Evolutionary conservation across 2,113 vertebrate genomes (phyloP).

Genomic region (Falcunculus frontatus): DNA sequence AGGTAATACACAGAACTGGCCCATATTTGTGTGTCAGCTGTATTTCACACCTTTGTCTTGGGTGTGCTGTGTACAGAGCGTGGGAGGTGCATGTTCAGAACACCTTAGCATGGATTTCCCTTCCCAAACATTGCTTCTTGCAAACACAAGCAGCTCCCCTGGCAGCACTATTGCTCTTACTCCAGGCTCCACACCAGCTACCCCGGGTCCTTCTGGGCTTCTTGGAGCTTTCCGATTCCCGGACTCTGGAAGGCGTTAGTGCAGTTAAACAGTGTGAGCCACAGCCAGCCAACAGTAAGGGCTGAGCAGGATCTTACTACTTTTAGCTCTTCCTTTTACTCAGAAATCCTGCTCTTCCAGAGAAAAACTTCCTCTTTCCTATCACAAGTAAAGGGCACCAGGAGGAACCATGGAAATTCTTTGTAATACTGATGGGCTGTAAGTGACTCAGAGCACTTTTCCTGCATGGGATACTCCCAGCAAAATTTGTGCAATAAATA

Average conservation of each 20-base stretch:
- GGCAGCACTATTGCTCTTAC: not conserved
- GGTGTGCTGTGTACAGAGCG: not conserved
- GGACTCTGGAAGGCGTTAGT: not conserved
- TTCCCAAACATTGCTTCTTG: not conserved
- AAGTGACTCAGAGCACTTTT: conserved; percentile 8
- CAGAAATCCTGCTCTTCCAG: not conserved
- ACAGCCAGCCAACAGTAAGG: not conserved
- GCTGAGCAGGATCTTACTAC: not conserved
- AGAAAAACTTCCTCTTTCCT: not conserved
- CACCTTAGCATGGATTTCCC: not conserved
- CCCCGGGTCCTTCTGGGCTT: not conserved
- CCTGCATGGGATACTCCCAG: not conserved
- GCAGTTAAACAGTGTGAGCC: not conserved
- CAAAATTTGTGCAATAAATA: not conserved
- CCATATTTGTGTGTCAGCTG: not conserved
- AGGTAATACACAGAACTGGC: not conserved
- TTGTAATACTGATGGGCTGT: not conserved
- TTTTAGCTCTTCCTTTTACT: not conserved
- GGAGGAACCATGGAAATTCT: not conserved
- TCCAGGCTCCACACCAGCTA: not conserved
- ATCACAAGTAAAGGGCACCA: not conserved
- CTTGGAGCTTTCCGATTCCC: not conserved
- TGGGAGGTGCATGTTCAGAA: not conserved
- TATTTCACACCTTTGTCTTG: not conserved
- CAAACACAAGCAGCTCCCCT: not conserved